phyloP scores from a whole-genome alignment of 2,888 invertebrate species.

The Subacronicta megacephala region DNA sequence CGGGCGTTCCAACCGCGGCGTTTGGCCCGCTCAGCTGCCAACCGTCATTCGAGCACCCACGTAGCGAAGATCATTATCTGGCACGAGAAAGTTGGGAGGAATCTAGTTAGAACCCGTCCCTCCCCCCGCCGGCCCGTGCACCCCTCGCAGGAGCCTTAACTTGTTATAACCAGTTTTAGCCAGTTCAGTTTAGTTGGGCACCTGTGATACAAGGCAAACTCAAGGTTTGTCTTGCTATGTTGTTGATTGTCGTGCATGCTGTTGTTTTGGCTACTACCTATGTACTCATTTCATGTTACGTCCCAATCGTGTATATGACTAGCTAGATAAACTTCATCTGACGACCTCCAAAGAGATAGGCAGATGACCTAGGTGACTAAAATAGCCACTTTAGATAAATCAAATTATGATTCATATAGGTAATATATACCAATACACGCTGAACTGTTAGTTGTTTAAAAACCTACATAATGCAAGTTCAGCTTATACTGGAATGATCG shows the following conservation, averaged over 20 bases:
- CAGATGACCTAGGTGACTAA: too few relatives aligned
- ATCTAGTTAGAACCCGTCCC: constrained; percentile 81
- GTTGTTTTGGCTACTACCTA: constrained; percentile 36
- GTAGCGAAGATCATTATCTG: constrained; percentile 88
- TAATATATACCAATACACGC: too few relatives aligned
- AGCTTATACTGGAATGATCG: too few relatives aligned
- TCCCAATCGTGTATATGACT: neutral
- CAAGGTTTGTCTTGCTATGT: constrained; percentile 70
- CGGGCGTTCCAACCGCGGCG: constrained; percentile 59
- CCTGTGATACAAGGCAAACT: constrained; percentile 84
- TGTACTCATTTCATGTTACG: constrained; percentile 5
- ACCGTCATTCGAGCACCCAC: constrained; percentile 74
- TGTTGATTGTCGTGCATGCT: constrained; percentile 54
- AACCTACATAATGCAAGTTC: too few relatives aligned
- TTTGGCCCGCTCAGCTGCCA: constrained; percentile 52
- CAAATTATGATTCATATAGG: too few relatives aligned
- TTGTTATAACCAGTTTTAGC: constrained; percentile 88
- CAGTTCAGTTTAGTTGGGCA: constrained; percentile 83
- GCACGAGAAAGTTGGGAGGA: constrained; percentile 86
- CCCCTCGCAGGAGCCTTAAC: constrained; percentile 73
- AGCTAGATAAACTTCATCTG: too few relatives aligned
- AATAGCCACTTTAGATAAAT: too few relatives aligned
- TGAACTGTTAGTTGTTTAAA: too few relatives aligned
- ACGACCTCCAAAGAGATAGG: too few relatives aligned
- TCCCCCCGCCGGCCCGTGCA: constrained; percentile 49